A percentile compares a stretch with the other conserved stretches of the same genome.
Evolutionary conservation across 2,888 invertebrate species (phyloP).

Genomic region (Galeruca laticollis): DNA sequence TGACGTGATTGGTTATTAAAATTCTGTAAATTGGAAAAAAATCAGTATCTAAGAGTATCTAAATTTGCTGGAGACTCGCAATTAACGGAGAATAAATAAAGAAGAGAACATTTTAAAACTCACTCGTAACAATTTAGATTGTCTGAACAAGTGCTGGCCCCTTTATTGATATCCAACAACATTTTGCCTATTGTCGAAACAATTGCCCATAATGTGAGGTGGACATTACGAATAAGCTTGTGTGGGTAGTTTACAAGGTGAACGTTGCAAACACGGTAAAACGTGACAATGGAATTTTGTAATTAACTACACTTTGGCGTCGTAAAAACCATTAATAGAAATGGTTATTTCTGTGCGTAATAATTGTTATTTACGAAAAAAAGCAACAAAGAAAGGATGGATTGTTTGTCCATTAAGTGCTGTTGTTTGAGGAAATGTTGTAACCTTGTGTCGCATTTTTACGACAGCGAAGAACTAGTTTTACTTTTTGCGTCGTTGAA

Average conservation of each 20-base stretch:
- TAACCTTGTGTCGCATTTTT: not conserved
- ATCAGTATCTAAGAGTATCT: no score
- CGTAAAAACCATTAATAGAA: not conserved
- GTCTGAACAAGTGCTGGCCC: not conserved
- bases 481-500: not conserved
- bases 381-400: not conserved
- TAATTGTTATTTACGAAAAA: not conserved
- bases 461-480: not conserved
- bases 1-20: no score
- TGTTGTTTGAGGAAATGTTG: conserved; percentile 1
- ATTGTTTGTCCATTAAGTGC: not conserved
- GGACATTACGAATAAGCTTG: not conserved
- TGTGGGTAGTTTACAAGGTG: conserved; percentile 22
- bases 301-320: not conserved
- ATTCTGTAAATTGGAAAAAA: no score
- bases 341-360: conserved; percentile 1
- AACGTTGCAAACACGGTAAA: conserved; percentile 14
- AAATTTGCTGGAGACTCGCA: no score
- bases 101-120: not conserved
- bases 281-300: conserved; percentile 17
- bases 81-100: no score
- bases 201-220: conserved; percentile 5
- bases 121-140: not conserved
- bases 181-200: conserved; percentile 3
- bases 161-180: not conserved